Evolutionary conservation across 2,888 invertebrate genomes (phyloP).

Genomic region (Pycnomerus fuliginosus): DNA sequence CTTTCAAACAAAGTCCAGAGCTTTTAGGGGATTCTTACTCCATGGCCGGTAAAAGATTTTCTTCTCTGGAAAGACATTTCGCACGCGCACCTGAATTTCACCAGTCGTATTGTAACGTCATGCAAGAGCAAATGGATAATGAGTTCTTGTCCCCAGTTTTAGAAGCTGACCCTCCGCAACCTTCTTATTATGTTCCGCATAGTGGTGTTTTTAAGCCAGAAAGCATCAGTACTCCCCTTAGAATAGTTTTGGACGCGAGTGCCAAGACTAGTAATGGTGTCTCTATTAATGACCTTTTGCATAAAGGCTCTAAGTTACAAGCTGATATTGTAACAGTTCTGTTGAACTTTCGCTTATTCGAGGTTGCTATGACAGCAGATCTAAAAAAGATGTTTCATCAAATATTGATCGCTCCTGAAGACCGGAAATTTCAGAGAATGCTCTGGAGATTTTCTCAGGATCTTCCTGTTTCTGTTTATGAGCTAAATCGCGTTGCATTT

Average conservation of each 20-base stretch:
- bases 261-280: background rate
- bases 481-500: background rate
- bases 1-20: background rate
- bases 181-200: background rate
- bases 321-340: background rate
- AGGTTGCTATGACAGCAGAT: background rate
- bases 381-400: background rate
- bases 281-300: background rate
- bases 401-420: background rate
- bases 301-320: too few species aligned
- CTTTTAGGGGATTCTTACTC: background rate
- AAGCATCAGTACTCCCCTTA: background rate
- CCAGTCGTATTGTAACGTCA: background rate
- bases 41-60: background rate
- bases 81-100: background rate
- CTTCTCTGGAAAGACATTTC: background rate
- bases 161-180: background rate
- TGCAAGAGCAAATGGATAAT: background rate
- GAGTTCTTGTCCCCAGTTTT: background rate
- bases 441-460: constrained; percentile 1
- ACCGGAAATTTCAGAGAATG: constrained; percentile 1
- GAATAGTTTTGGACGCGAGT: background rate
- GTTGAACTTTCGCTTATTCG: background rate
- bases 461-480: background rate
- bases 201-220: background rate